Percentiles rank a stretch among this genome's conserved stretches.
phyloP scores from a whole-genome alignment of 2,888 invertebrate species.

The Melangyna quadrimaculata region DNA sequence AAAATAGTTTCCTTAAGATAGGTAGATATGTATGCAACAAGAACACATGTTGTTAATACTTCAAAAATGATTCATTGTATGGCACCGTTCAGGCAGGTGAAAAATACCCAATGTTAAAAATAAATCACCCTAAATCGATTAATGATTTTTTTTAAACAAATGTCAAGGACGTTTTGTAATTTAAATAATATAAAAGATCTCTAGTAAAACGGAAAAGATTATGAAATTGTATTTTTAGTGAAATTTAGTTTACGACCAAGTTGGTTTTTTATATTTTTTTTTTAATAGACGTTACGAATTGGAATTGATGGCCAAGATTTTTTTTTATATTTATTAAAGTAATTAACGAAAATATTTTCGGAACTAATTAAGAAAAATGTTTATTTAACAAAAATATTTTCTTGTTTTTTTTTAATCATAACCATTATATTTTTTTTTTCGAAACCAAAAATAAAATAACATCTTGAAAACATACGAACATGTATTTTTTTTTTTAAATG shows the following conservation, averaged over 20 bases:
- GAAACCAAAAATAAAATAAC: not conserved
- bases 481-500: not conserved
- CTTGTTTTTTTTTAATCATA: not conserved
- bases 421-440: not conserved
- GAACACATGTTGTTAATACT: conserved; percentile 12
- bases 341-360: not conserved
- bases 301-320: not conserved
- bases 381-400: not conserved
- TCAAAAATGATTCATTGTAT: conserved; percentile 59
- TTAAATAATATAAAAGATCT: conserved; percentile 4
- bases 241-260: not conserved
- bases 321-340: not conserved
- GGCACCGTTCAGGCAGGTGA: conserved; percentile 53
- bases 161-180: conserved; percentile 59
- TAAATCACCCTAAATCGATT: conserved; percentile 54
- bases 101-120: conserved; percentile 50
- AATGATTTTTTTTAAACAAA: conserved; percentile 53
- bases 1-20: conserved; percentile 23
- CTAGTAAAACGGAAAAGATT: not conserved
- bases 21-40: too few relatives aligned
- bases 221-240: not conserved
- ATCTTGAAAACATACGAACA: not conserved
- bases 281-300: too few relatives aligned
- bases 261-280: not conserved
- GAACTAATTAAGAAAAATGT: not conserved